A percentile compares a stretch with the other conserved stretches of the same genome.
phyloP scores from a whole-genome alignment of 2,797 vertebrate species.

The Threskiornis aethiopicus region DNA sequence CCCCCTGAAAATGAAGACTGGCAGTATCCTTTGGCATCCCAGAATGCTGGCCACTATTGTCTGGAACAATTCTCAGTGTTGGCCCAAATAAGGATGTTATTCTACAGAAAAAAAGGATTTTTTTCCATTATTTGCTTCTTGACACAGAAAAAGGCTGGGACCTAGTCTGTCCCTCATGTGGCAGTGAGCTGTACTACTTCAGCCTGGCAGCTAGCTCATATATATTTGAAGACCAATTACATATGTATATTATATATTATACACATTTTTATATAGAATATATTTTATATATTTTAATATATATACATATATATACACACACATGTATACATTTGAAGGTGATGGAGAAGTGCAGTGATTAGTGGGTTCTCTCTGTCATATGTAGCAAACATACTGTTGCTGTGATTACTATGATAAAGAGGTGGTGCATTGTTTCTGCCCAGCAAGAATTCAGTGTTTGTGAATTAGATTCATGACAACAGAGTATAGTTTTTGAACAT shows the following conservation, averaged over 20 bases:
- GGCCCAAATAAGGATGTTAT: neutral
- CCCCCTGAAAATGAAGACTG: neutral
- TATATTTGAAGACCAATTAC: neutral
- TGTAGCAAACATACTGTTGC: fast-evolving
- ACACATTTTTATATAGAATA: neutral
- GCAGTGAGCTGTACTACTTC: neutral
- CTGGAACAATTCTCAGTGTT: neutral
- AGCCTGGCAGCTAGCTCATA: neutral
- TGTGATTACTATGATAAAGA: neutral
- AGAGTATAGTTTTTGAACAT: neutral
- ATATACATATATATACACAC: too few relatives aligned
- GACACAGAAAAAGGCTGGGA: neutral
- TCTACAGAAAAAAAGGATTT: neutral
- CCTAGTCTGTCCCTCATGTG: neutral
- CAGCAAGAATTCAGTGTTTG: neutral
- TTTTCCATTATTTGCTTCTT: neutral
- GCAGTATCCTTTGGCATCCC: neutral
- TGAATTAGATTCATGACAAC: neutral
- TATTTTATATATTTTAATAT: neutral
- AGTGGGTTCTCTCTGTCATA: neutral
- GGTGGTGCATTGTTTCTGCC: neutral
- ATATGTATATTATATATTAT: neutral
- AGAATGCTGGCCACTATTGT: neutral
- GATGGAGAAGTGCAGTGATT: neutral
- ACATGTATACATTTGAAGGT: neutral